A percentile compares a stretch with the other conserved stretches of the same genome.
These are phyloP conservation scores for Drosophila serrata DNA, from an alignment of 1,140 invertebrate species.

Conservation along the genomic window DNA sequence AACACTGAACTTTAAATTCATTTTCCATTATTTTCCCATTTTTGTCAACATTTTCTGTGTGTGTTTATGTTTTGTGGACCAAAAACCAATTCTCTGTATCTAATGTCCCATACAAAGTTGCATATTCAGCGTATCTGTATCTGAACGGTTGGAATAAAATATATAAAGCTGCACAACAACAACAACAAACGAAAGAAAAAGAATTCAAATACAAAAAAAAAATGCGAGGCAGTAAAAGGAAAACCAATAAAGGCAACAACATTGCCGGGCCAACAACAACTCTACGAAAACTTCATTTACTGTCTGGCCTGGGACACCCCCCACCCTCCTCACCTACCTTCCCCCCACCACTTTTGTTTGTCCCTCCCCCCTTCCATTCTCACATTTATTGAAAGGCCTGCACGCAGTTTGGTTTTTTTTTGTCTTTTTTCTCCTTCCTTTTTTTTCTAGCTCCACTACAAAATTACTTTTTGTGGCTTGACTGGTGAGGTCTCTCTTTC, in stretches of 20 bases:
- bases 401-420: constrained; percentile 50
- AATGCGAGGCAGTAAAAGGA: constrained; percentile 23
- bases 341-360: neutral
- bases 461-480: constrained; percentile 68
- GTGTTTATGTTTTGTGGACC: neutral
- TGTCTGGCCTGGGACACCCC: constrained; percentile 33
- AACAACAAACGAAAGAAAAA: constrained; percentile 13
- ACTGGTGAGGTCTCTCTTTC: constrained; percentile 30
- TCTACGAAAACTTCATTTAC: constrained; percentile 51
- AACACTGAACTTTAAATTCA: constrained; percentile 5
- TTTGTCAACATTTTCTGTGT: neutral
- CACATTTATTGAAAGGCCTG: constrained; percentile 38
- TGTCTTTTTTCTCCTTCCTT: constrained; percentile 1
- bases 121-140: constrained; percentile 27
- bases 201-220: constrained; percentile 15
- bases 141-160: constrained; percentile 35
- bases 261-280: constrained; percentile 35
- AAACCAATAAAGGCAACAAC: constrained; percentile 47
- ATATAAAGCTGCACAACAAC: constrained; percentile 32
- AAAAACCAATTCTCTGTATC: constrained; percentile 28
- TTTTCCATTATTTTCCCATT: constrained; percentile 8
- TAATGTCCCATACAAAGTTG: constrained; percentile 43
- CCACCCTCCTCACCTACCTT: neutral
- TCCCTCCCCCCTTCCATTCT: neutral
- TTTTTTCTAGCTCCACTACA: constrained; percentile 57